These are phyloP conservation scores for Alligator mississippiensis DNA, from an alignment of 2,113 vertebrate species.

Conservation along the genomic window DNA sequence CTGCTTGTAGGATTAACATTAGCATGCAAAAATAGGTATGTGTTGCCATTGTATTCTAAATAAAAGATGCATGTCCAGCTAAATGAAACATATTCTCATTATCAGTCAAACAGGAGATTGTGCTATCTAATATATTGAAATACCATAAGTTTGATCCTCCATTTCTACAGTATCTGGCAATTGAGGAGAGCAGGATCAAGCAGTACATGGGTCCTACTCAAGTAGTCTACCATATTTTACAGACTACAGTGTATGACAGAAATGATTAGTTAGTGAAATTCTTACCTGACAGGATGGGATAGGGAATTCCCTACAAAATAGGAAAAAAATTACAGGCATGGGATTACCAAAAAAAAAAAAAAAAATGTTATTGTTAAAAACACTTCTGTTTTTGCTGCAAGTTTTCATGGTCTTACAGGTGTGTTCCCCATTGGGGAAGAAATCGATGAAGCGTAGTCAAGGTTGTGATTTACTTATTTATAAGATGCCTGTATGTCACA, in stretches of 20 bases:
- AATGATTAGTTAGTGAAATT: background rate
- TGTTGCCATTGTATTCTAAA: background rate
- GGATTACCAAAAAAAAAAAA: background rate
- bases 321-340: background rate
- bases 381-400: background rate
- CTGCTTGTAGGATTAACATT: background rate
- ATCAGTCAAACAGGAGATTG: background rate
- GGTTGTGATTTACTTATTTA: background rate
- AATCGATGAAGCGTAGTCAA: background rate
- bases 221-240: background rate
- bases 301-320: background rate
- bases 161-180: background rate
- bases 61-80: constrained; percentile 22
- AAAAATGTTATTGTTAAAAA: background rate
- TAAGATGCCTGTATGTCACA: background rate
- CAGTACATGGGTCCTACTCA: background rate
- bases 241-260: background rate
- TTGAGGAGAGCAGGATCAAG: background rate
- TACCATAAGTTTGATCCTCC: background rate
- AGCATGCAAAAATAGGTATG: constrained; percentile 2
- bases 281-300: background rate
- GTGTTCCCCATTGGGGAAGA: background rate
- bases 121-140: background rate
- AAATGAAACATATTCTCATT: background rate
- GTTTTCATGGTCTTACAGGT: background rate